Base-by-base conservation (phyloP, 2,888 invertebrate species). In the Papilio protenor region DNA sequence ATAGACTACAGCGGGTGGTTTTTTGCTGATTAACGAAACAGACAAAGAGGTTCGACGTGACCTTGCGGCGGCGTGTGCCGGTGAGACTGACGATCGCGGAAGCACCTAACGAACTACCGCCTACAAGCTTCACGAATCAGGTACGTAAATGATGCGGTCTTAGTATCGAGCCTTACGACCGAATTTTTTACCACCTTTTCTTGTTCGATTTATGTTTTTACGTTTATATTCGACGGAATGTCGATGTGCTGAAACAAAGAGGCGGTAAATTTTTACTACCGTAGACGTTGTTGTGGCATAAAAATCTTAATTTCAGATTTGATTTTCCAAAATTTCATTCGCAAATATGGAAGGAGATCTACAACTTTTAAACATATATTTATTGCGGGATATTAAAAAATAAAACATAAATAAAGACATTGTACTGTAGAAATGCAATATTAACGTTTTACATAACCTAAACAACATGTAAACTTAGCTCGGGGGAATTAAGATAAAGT, bases 31-130 rank as follows among this genome's bases (percentile, higher is more conserved):
- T 85, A 84, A 86, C 84, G 84, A 87, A 89, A 88, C 87, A 89
- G 89, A 94, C 93, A 94, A 93, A 93, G 94, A 93, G 88, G 91
- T 91, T 92, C 92, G 88, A 88, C 90, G 91, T 87, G 93, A 87
- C 94, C 93, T 94, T 94, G 93, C 81, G 18, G 45, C 61, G 80
- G 89, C 89, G 89, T 88, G 91, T 90, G 76, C 66, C 52, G 75
- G 59, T 73, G 73, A 81, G 83, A 81, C 81, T 85, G 85, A 84
- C 85, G 86, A 84, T 85, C 85, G 84, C 86, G 87, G 87, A 87
- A 87, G 82, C 86, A 85, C 84, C 89, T 87, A 90, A 88, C 86
- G 86, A 87, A 91, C 91, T 88, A 89, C 91, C 91, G 92, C 92
- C 92, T 91, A 91, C 91, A 84, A 90, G 88, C 87, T 87, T 88